Evolutionary conservation across 2,888 invertebrate species (phyloP).

Genomic region (Agonum fuliginosum): DNA sequence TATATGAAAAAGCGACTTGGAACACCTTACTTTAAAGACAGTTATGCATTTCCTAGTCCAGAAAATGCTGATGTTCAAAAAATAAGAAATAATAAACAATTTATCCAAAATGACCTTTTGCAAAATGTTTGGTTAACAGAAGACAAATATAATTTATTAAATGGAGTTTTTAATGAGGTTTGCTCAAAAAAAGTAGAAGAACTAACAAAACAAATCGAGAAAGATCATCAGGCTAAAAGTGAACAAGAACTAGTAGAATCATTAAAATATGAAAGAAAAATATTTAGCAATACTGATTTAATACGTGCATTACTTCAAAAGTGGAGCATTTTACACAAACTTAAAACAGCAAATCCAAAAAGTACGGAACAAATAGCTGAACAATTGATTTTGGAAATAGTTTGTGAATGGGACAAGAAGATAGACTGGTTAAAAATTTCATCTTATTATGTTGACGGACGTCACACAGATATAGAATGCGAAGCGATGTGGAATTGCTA

Average conservation of each 20-base stretch:
- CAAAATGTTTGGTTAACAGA: constrained; percentile 74
- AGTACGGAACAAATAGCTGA: background rate
- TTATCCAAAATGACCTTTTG: constrained; percentile 62
- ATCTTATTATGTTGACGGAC: constrained; percentile 70
- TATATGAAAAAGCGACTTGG: constrained; percentile 67
- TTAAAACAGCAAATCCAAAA: background rate
- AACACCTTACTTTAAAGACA: constrained; percentile 82
- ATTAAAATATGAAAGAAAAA: background rate
- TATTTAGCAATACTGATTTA: constrained; percentile 21
- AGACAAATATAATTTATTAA: constrained; percentile 76
- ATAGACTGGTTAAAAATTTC: constrained; percentile 77
- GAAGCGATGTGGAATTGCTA: constrained; percentile 83
- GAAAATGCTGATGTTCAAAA: constrained; percentile 75
- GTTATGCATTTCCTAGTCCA: constrained; percentile 74
- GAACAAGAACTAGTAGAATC: background rate
- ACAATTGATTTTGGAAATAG: constrained; percentile 34
- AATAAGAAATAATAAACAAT: constrained; percentile 69
- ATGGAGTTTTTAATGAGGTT: constrained; percentile 69
- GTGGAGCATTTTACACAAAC: too few species aligned
- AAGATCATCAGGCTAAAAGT: too few species aligned
- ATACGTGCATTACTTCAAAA: constrained; percentile 13
- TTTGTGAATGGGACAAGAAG: constrained; percentile 13
- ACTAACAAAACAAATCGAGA: constrained; percentile 66
- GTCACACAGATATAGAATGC: constrained; percentile 80
- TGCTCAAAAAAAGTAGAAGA: constrained; percentile 69